Base-by-base conservation (phyloP, 1,140 invertebrate species). In the Scaptomyza montana region DNA sequence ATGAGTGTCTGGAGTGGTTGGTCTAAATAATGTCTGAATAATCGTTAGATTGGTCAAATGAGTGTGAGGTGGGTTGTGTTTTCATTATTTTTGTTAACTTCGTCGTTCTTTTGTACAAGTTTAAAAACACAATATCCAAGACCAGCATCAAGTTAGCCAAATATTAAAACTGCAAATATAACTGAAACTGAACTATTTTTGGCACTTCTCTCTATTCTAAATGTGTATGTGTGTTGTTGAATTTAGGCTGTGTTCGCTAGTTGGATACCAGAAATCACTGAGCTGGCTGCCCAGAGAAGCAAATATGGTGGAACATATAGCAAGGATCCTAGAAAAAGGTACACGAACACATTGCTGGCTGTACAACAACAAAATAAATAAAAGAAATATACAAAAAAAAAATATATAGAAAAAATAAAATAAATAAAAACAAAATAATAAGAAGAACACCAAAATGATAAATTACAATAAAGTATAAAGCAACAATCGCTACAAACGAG, bases 191-290 rank as follows among this genome's bases (percentile, higher is more conserved):
- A 67, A 72, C 10, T 51, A 51, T 54, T 78, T 78, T 78, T 78
- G 72, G 68, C 73, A 76, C 73, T 56, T 57, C 56, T 73, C 39
- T 63, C 46, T 66, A 77, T 80, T 89, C 77, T 90, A 86, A 90
- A 79, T 87, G 74, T 91, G 85, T 90, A 80, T 91, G 89, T 91
- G 89, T 91, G 84, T 77, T 87, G 80, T 91, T 90, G 77, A 90
- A 81, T 91, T 80, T 97, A 98, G 97, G 97, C 97, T 95, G 97
- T 99, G 95, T 99, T 99, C 96, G 98, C 98, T 94, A 98, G 97
- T 95, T 98, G 97, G 97, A 98, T 99, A 94, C 98, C 98, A 93
- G 98, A 99, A 96, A 99, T 99, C 94, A 98, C 97, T 93, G 98
- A 98, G 94, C 96, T 99, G 94, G 96, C 98, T 93, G 98, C 97